phyloP scores from a whole-genome alignment of 2,113 vertebrate species.

The Corythornis madagascariensis region DNA sequence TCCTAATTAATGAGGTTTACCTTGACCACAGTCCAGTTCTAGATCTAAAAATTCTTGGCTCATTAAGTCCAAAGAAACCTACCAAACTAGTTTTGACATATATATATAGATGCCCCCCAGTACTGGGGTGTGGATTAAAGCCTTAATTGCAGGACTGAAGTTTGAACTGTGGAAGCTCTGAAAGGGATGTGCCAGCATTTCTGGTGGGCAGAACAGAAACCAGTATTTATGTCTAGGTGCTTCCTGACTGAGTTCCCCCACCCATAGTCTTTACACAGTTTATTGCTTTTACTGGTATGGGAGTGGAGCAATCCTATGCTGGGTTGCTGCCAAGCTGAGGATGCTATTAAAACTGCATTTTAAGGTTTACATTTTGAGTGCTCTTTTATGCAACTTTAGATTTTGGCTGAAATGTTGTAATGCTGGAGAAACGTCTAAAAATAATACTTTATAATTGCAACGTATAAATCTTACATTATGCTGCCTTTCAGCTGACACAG shows the following conservation, averaged over 20 bases:
- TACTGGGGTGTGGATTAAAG: background rate
- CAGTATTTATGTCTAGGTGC: background rate
- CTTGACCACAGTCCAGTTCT: background rate
- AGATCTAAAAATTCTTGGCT: background rate
- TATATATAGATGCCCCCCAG: fast-evolving
- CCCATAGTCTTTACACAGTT: background rate
- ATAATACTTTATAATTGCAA: constrained; percentile 30
- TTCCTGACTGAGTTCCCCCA: background rate
- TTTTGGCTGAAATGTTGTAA: constrained; percentile 13
- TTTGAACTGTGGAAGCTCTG: background rate
- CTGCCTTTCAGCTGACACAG: background rate
- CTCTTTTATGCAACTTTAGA: constrained; percentile 22
- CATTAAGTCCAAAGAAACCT: background rate
- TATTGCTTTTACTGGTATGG: background rate
- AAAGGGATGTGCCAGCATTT: background rate
- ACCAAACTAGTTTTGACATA: background rate
- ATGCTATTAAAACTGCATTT: constrained; percentile 30
- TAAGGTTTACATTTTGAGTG: constrained; percentile 19
- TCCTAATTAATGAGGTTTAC: background rate
- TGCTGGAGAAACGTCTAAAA: background rate
- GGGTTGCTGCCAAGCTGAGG: constrained; percentile 1
- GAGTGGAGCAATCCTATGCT: background rate
- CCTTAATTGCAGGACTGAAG: background rate
- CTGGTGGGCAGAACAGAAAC: background rate
- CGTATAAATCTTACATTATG: background rate